Base-by-base conservation (phyloP, 1,140 invertebrate genomes). In the Aphaenogaster ashmeadi region DNA sequence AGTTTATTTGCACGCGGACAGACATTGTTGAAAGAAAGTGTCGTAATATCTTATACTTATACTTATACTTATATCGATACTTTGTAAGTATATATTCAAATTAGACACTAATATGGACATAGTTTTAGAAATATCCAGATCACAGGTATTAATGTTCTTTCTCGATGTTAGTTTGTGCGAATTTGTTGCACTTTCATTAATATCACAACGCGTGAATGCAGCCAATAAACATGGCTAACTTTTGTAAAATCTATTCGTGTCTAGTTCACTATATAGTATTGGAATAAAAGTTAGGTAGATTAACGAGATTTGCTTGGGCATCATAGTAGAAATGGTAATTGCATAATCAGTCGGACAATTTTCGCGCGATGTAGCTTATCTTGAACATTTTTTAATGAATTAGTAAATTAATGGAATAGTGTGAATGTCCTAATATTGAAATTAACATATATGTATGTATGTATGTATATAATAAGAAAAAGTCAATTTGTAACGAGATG, bases 271-370 rank as follows among this genome's bases (percentile, higher is more conserved):
- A 3, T n/a, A 21, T 7, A 21, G 18, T 56, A 56, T n/a, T 56
- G 21, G n/a, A 33, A 50, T 69, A 33, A 62, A 83, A n/a, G 38
- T 21, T 9, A 71, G 56, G 56, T 58, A 69, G 44, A 36, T 60
- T 74, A 80, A 80, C 33, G 41, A 74, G 84, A 54, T 87, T 41
- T 36, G 21, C 2, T 11, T 15, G 15, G 56, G 67, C 41, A 67
- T 77, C 38, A 64, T 13, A 15, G 27, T 13, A 15, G 27, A 50
- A 56, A 38, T 8, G 52, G 41, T 80, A 87, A 87, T 88, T 88
- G 80, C 56, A 66, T 58, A 33, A 21, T 88, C 86, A 87, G 47
- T 62, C 41, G 15, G 69, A 67, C 58, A 64, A 56, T 56, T 27
- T 27, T 27, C 27, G 27, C 27, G 27, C 27, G 0, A 27, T 27